Evolutionary conservation across 2,113 vertebrate species (phyloP).

Genomic region (Bubalus kerabau): DNA sequence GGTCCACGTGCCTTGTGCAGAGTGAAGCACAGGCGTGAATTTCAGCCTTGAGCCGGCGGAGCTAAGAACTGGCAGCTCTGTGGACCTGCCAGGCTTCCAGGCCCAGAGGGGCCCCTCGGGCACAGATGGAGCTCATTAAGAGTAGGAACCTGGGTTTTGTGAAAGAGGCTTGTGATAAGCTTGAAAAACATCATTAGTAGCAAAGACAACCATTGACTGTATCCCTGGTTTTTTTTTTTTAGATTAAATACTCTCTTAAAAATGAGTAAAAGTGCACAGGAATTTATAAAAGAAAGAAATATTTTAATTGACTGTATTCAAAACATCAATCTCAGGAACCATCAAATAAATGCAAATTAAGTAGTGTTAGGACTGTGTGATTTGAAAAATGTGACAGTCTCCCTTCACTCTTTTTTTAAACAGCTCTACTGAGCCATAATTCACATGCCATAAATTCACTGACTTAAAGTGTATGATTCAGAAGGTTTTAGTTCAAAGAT

Average conservation of each 20-base stretch:
- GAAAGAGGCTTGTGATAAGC: too few species aligned
- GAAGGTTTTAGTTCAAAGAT: not conserved
- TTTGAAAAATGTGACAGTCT: not conserved
- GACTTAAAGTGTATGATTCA: not conserved
- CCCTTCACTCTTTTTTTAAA: not conserved
- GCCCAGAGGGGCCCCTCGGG: not conserved
- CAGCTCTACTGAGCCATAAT: not conserved
- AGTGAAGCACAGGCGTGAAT: not conserved
- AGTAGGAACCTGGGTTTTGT: not conserved
- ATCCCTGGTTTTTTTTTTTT: not conserved
- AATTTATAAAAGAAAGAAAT: not conserved
- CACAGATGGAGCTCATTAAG: not conserved
- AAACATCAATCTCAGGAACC: not conserved
- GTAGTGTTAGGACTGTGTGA: not conserved
- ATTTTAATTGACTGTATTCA: not conserved
- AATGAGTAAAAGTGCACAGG: not conserved
- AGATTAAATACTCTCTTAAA: not conserved
- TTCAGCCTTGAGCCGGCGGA: fast-evolving
- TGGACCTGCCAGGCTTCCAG: not conserved
- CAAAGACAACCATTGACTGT: fast-evolving
- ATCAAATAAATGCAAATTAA: not conserved
- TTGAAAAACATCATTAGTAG: not conserved
- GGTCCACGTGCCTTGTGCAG: fast-evolving
- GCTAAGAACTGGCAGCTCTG: not conserved
- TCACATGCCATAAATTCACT: not conserved